Conservation (phyloP, 1,140 invertebrate genomes). For the Bombus superbus region DNA sequence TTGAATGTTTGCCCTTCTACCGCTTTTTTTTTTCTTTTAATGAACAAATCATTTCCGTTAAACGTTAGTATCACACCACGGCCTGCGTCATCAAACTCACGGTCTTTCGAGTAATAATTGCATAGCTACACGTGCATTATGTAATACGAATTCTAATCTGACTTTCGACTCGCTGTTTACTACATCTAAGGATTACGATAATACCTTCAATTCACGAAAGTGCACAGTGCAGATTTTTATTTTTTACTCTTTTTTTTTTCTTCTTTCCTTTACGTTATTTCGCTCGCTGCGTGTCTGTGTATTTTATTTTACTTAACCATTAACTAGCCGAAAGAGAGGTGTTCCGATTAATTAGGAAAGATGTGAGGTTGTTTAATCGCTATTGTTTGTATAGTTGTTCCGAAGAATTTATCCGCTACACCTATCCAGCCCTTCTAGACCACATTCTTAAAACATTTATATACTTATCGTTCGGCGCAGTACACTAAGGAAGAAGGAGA, state of each 20-base stretch:
- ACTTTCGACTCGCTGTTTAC: constrained; percentile 44
- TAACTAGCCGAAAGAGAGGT: constrained; percentile 31
- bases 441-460: constrained; percentile 28
- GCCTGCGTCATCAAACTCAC: constrained; percentile 20
- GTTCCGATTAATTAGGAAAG: constrained; percentile 4
- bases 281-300: constrained; percentile 3
- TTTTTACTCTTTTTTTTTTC: constrained; percentile 30
- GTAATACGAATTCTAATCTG: constrained; percentile 58
- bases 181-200: constrained; percentile 62
- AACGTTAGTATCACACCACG: neutral
- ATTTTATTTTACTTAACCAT: neutral
- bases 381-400: neutral
- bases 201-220: constrained; percentile 79
- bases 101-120: constrained; percentile 18
- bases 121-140: constrained; percentile 54
- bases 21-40: no score
- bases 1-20: neutral
- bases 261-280: neutral
- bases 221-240: constrained; percentile 78
- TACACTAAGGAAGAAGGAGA: constrained; percentile 54
- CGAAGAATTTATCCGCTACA: neutral
- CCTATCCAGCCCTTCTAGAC: neutral
- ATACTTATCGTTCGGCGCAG: constrained; percentile 45
- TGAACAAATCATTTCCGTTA: neutral
- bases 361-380: neutral